A percentile compares a stretch with the other conserved stretches of the same genome.
phyloP scores from a whole-genome alignment of 1,140 invertebrate genomes.

The Dendrolimus kikuchii region DNA sequence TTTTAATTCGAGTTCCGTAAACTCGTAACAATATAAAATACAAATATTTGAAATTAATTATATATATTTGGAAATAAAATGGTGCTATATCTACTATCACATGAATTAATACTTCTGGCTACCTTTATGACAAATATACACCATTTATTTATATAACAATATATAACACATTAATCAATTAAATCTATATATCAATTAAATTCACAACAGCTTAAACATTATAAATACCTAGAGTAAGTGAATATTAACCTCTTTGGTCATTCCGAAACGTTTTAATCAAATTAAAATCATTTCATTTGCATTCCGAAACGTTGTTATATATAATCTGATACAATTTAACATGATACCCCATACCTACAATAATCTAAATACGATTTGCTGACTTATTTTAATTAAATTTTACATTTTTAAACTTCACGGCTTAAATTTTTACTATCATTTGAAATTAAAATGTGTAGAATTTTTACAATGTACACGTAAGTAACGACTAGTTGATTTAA shows the following conservation, averaged over 20 bases:
- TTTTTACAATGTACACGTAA: slow-evolving; percentile 5
- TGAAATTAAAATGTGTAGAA: too few species aligned
- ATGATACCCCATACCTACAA: background rate
- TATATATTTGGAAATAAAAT: too few species aligned
- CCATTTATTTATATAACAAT: slow-evolving; percentile 26
- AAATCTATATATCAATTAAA: slow-evolving; percentile 19
- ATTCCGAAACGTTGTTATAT: background rate
- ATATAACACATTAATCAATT: slow-evolving; percentile 38
- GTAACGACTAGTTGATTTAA: slow-evolving; percentile 49
- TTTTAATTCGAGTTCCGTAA: too few species aligned
- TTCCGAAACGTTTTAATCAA: slow-evolving; percentile 15
- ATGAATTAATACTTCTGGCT: slow-evolving; percentile 59
- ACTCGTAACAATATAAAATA: too few species aligned
- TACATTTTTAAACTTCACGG: too few species aligned
- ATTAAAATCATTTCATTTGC: background rate
- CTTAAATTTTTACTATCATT: too few species aligned
- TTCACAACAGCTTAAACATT: slow-evolving; percentile 47
- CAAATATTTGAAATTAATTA: slow-evolving; percentile 7
- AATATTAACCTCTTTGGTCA: slow-evolving; percentile 56
- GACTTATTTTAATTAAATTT: too few species aligned
- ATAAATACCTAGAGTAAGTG: slow-evolving; percentile 22
- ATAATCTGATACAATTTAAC: slow-evolving; percentile 1
- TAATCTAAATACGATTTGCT: too few species aligned
- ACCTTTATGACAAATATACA: slow-evolving; percentile 37
- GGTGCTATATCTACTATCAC: slow-evolving; percentile 61